Evolutionary conservation across 2,797 vertebrate genomes (phyloP).

Genomic region (Tenualosa thibaudeaui): DNA sequence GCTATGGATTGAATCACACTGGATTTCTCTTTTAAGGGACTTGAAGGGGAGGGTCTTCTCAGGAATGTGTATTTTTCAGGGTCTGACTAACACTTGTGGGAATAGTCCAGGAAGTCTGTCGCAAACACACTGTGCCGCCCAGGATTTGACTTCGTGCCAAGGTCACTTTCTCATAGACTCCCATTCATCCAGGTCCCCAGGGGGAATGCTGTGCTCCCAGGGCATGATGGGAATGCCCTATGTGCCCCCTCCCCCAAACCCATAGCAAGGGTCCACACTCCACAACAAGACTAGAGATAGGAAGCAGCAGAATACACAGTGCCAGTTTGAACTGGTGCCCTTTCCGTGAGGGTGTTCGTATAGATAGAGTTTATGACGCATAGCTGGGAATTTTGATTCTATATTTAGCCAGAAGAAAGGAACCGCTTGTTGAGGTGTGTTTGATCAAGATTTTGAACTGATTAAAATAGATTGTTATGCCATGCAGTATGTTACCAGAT

Average conservation of each 20-base stretch:
- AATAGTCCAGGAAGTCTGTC: background rate
- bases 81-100: background rate
- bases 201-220: background rate
- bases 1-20: too few relatives aligned
- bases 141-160: constrained; percentile 11
- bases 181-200: background rate
- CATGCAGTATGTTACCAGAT: background rate
- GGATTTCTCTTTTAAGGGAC: background rate
- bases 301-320: background rate
- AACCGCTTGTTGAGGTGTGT: background rate
- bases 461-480: background rate
- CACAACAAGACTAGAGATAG: background rate
- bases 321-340: background rate
- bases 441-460: constrained; percentile 12
- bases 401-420: constrained; percentile 14
- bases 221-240: background rate
- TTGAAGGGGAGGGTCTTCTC: background rate
- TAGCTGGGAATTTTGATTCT: background rate
- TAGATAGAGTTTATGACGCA: background rate
- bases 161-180: constrained; percentile 22
- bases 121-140: background rate
- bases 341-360: background rate
- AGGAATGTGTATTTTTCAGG: background rate
- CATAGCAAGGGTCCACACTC: background rate
- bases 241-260: too few relatives aligned